A percentile compares a stretch with the other conserved stretches of the same genome.
Evolutionary conservation across 2,888 invertebrate genomes (phyloP).

Genomic region (Pseudococcus viburni): DNA sequence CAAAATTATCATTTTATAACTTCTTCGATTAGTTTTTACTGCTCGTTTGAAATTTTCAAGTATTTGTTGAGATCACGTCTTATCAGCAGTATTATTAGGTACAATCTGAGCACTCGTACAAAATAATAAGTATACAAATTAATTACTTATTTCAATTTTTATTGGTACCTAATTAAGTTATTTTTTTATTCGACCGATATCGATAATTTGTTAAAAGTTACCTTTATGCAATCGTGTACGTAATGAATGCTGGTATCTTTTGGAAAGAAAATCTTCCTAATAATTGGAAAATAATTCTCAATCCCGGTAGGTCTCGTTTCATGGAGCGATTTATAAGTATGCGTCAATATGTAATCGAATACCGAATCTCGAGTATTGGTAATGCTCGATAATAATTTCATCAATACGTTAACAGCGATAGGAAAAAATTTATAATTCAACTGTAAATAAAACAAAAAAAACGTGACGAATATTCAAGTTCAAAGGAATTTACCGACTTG

Average conservation of each 20-base stretch:
- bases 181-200: too few relatives aligned
- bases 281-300: slow-evolving; percentile 23
- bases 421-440: slow-evolving; percentile 45
- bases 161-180: too few relatives aligned
- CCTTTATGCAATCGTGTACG: neutral
- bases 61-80: too few relatives aligned
- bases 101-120: neutral
- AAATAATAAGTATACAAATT: too few relatives aligned
- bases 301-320: slow-evolving; percentile 16
- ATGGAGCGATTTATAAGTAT: slow-evolving; percentile 22
- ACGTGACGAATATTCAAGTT: neutral
- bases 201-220: neutral
- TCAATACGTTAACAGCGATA: slow-evolving; percentile 12
- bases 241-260: slow-evolving; percentile 5
- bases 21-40: too few relatives aligned
- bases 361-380: neutral
- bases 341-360: neutral
- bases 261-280: neutral
- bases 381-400: slow-evolving; percentile 5
- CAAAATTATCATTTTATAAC: too few relatives aligned
- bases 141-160: too few relatives aligned
- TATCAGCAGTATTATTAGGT: neutral
- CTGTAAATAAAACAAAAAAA: neutral
- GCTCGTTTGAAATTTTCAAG: too few relatives aligned
- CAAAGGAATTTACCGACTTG: neutral